Base-by-base conservation (phyloP, 1,140 invertebrate genomes). In the Periplaneta americana region DNA sequence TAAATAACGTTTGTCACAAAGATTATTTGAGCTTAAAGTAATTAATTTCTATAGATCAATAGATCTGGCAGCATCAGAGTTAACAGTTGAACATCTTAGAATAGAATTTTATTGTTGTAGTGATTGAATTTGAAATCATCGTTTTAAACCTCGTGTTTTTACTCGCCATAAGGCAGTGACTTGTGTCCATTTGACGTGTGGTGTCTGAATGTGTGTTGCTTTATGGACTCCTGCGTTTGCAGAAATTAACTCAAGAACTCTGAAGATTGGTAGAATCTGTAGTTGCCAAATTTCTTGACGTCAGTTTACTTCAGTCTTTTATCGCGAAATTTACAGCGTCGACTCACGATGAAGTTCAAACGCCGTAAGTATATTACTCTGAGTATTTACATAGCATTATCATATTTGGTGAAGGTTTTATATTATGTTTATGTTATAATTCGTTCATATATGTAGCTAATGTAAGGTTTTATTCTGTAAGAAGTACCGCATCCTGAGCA, bases 341-440 rank as follows among this genome's bases (percentile, higher is more conserved):
- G 22, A n/a, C 36, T 35, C 76, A 78, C 37, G 76, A 78, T 36
- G 34, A 78, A 78, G 76, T 36, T 36, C 34, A 78, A 78, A 28
- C 76, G 76, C 34, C 76, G 76, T 78, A 78, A 78, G 76, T 78
- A 78, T 36, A 6, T 22, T 66, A n/a, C 22, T 66, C 1, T 78
- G 35, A 78, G 15, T 36, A 78, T 15, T 66, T 48, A 66, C 48
- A 66, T 11, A 9, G 48, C 11, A 11, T 11, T 28, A n/a, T 22
- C 48, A n/a, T 66, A n/a, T 28, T n/a, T 66, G 28, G 13, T 66
- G 1, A n/a, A n/a, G n/a, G 22, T 66, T 8, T 9, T 66, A n/a
- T 66, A 75, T n/a, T 18, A 31, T 33, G 33, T 34, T 75, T 75
- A 75, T 15, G 31, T 39, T 34, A 15, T n/a, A 2, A 5, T 39